Evolutionary conservation across 2,113 vertebrate genomes (phyloP).

Genomic region (Gila orcuttii): DNA sequence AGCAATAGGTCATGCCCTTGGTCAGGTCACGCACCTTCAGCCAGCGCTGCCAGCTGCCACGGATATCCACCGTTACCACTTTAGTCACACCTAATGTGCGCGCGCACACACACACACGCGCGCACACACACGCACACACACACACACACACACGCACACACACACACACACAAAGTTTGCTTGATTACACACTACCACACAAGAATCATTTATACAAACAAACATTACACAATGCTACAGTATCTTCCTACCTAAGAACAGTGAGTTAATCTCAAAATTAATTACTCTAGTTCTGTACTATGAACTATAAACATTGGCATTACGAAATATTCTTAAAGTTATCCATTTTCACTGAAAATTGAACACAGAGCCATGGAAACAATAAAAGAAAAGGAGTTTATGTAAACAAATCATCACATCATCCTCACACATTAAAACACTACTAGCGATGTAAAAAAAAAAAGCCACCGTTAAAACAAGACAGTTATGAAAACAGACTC

Average conservation of each 20-base stretch:
- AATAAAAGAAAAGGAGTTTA: not conserved
- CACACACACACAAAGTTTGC: conserved; percentile 17
- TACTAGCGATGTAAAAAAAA: not conserved
- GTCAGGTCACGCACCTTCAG: conserved; percentile 91
- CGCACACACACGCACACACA: too few species aligned
- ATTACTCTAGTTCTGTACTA: not conserved
- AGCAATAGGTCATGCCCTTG: conserved; percentile 86
- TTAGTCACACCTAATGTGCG: conserved; percentile 85
- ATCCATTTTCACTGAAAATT: not conserved
- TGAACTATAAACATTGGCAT: not conserved
- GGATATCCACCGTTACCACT: conserved; percentile 93
- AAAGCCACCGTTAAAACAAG: not conserved
- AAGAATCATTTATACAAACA: not conserved
- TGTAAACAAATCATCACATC: not conserved
- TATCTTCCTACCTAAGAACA: not conserved
- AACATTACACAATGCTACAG: not conserved
- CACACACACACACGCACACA: too few species aligned
- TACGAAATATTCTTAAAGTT: not conserved
- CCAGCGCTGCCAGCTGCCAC: conserved; percentile 92
- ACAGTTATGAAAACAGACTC: not conserved
- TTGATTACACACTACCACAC: conserved; percentile 1
- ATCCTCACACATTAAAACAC: not conserved
- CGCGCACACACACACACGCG: not conserved
- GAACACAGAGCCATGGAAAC: not conserved
- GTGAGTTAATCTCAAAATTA: not conserved